Conservation (phyloP, 2,113 vertebrate species). For the Parus major region DNA sequence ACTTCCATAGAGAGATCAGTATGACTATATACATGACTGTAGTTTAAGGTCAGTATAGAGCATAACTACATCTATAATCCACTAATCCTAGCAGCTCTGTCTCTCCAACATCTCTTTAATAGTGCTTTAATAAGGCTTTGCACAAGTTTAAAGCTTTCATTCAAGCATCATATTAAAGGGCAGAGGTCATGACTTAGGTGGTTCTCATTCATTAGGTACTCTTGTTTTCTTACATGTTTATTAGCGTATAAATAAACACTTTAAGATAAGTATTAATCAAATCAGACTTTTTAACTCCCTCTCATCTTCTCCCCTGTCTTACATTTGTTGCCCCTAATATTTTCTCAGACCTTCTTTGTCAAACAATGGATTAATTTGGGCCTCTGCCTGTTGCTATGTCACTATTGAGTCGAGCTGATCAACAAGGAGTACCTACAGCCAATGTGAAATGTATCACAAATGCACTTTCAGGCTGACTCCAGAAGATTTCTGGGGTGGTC, state of each 20-base stretch:
- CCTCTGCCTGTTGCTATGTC: not conserved
- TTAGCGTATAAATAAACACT: not conserved
- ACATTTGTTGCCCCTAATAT: not conserved
- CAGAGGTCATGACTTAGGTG: not conserved
- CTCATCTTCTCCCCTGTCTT: not conserved
- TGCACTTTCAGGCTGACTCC: not conserved
- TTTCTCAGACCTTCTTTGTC: not conserved
- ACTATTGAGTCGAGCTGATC: accelerated
- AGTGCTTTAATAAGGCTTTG: not conserved
- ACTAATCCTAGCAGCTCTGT: not conserved
- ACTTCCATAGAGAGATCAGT: not conserved
- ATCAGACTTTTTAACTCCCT: not conserved
- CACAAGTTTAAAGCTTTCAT: not conserved
- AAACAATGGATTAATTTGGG: not conserved
- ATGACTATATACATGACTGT: not conserved
- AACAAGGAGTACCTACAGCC: not conserved
- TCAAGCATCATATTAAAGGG: not conserved
- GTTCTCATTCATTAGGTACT: not conserved
- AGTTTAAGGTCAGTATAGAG: not conserved
- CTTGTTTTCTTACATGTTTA: not conserved
- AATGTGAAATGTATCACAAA: not conserved
- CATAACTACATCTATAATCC: not conserved
- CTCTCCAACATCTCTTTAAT: not conserved
- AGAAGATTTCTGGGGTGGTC: not conserved
- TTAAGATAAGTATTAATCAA: not conserved